A percentile compares a stretch with the other conserved stretches of the same genome.
Conservation (phyloP, 2,113 vertebrate genomes). For the Acrocephalus arundinaceus region DNA sequence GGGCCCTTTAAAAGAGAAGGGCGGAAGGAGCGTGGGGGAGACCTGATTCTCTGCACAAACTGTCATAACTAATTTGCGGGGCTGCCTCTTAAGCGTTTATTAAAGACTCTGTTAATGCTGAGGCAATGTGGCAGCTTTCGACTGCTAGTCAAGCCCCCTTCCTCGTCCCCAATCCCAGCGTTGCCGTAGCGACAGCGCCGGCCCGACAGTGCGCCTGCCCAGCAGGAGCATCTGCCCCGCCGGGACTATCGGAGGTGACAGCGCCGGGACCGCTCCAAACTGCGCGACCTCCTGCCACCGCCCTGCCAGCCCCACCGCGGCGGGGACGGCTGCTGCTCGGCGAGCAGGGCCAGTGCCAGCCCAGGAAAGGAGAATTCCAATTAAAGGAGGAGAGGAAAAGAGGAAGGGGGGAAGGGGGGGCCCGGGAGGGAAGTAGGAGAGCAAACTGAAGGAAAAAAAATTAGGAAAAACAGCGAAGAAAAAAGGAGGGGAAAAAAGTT, state of each 20-base stretch:
- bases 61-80: constrained; percentile 96
- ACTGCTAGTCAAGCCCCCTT: constrained; percentile 80
- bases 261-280: constrained; percentile 84
- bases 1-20: constrained; percentile 85
- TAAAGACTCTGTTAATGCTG: constrained; percentile 97
- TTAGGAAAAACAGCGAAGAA: constrained; percentile 27
- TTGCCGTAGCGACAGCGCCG: constrained; percentile 83
- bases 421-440: background rate
- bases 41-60: constrained; percentile 89
- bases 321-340: background rate
- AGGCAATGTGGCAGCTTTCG: constrained; percentile 95
- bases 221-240: constrained; percentile 80
- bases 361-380: background rate
- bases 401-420: accelerated
- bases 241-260: constrained; percentile 86
- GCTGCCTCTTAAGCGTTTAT: constrained; percentile 96
- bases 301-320: constrained; percentile 48
- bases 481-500: constrained; percentile 50
- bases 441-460: background rate
- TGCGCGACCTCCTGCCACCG: constrained; percentile 67
- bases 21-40: constrained; percentile 83
- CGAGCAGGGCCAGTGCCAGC: background rate
- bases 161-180: constrained; percentile 73
- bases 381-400: background rate
- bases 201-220: constrained; percentile 83